Evolutionary conservation across 2,888 invertebrate genomes (phyloP).

Genomic region (Marronus borbonicus): DNA sequence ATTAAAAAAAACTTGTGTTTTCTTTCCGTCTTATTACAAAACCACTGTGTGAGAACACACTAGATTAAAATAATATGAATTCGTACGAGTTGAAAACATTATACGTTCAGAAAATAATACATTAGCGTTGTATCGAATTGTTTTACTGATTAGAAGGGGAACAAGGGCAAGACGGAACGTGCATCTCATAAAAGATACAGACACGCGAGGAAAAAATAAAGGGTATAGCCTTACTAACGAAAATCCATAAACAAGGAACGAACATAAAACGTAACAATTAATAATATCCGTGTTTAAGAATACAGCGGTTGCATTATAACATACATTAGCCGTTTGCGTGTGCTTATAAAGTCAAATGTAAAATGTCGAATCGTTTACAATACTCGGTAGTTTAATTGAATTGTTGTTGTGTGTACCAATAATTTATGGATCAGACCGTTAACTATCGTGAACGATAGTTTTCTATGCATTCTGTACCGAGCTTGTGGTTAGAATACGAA

Average conservation of each 20-base stretch:
- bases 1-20: too few species aligned
- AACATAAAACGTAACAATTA: conserved; percentile 36
- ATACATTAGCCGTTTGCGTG: conserved; percentile 35
- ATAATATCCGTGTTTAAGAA: conserved; percentile 26
- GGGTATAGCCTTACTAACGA: conserved; percentile 1
- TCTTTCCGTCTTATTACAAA: too few species aligned
- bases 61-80: too few species aligned
- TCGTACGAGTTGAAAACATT: background rate
- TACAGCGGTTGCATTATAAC: conserved; percentile 22
- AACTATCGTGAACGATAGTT: conserved; percentile 1
- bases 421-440: conserved; percentile 27
- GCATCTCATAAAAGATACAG: conserved; percentile 18
- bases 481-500: background rate
- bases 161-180: background rate
- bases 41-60: too few species aligned
- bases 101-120: background rate
- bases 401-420: conserved; percentile 30
- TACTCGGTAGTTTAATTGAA: conserved; percentile 45
- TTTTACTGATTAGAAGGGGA: conserved; percentile 14
- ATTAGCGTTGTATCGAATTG: conserved; percentile 10
- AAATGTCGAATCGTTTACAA: conserved; percentile 44
- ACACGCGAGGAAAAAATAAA: conserved; percentile 32
- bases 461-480: background rate
- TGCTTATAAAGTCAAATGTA: conserved; percentile 39
- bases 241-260: conserved; percentile 22